These are phyloP conservation scores for Falcaria lacertinaria DNA, from an alignment of 2,888 invertebrate genomes.

Conservation along the genomic window DNA sequence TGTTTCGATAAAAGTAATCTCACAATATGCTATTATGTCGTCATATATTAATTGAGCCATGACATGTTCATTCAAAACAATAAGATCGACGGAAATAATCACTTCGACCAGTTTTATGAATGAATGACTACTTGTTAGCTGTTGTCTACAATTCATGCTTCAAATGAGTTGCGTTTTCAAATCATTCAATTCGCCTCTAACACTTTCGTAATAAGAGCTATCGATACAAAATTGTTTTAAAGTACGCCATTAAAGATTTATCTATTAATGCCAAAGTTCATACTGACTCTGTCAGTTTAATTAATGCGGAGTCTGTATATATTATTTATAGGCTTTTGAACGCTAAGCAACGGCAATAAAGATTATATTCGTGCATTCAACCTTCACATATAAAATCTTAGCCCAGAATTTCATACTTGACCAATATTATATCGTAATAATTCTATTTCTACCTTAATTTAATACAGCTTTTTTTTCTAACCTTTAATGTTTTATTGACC, in stretches of 20 bases:
- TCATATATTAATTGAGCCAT: not conserved
- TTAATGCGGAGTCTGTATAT: constrained; percentile 16
- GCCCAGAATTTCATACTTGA: constrained; percentile 1
- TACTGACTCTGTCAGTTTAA: constrained; percentile 27
- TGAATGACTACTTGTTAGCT: constrained; percentile 28
- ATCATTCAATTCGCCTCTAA: constrained; percentile 22
- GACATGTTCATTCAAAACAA: constrained; percentile 10
- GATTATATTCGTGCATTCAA: constrained; percentile 16
- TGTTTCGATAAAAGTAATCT: constrained; percentile 2
- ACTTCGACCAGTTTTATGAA: constrained; percentile 33
- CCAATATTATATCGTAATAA: not conserved
- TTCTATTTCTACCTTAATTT: not conserved
- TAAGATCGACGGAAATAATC: constrained; percentile 22
- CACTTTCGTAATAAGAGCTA: constrained; percentile 11
- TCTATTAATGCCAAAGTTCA: constrained; percentile 37
- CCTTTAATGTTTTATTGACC: too few relatives aligned
- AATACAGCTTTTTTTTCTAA: too few relatives aligned
- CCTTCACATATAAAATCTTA: constrained; percentile 4
- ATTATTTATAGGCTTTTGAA: constrained; percentile 14
- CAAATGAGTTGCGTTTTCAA: constrained; percentile 16
- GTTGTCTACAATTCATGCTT: constrained; percentile 26
- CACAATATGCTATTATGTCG: not conserved
- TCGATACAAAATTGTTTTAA: constrained; percentile 8
- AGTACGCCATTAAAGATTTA: constrained; percentile 12
- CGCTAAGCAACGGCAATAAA: constrained; percentile 20